Percentiles rank a stretch among this genome's conserved stretches.
Evolutionary conservation across 1,140 invertebrate genomes (phyloP).

Genomic region (Cylas formicarius): DNA sequence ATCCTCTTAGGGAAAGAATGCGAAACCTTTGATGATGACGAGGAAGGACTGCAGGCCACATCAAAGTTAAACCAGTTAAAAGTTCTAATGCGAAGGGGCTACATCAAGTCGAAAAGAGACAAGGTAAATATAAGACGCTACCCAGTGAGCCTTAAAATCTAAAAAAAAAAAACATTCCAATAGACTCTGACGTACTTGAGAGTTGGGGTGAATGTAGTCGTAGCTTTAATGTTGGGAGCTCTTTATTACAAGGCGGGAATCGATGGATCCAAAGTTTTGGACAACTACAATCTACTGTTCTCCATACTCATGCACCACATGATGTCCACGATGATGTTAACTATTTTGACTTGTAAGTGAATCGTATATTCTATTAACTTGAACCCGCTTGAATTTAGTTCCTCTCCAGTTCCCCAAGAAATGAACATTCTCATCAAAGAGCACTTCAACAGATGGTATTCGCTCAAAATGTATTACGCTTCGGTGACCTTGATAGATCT

Average conservation of each 20-base stretch:
- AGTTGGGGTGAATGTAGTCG: conserved; percentile 61
- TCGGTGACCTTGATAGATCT: conserved; percentile 79
- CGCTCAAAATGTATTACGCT: conserved; percentile 83
- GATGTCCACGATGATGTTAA: conserved; percentile 81
- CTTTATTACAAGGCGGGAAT: conserved; percentile 63
- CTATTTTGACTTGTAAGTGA: conserved; percentile 70
- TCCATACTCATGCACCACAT: conserved; percentile 76
- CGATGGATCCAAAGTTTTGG: conserved; percentile 64
- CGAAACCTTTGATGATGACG: conserved; percentile 15
- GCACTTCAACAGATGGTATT: conserved; percentile 96
- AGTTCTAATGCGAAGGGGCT: conserved; percentile 61
- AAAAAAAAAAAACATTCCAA: too few species aligned
- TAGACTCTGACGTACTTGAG: conserved; percentile 87
- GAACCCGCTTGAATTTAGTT: conserved; percentile 16
- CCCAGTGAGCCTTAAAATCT: too few species aligned
- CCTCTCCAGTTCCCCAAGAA: conserved; percentile 79
- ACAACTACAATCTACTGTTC: conserved; percentile 78
- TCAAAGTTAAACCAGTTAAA: conserved; percentile 60
- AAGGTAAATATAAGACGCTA: conserved; percentile 45
- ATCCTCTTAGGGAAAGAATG: conserved; percentile 5
- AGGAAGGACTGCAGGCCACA: conserved; percentile 53
- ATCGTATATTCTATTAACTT: not conserved
- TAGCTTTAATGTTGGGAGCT: conserved; percentile 65
- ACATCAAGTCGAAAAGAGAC: conserved; percentile 65
- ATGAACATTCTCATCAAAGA: conserved; percentile 87